Percentiles rank a stretch among this genome's conserved stretches.
phyloP scores from a whole-genome alignment of 1,140 invertebrate genomes.

The Cydia fagiglandana region DNA sequence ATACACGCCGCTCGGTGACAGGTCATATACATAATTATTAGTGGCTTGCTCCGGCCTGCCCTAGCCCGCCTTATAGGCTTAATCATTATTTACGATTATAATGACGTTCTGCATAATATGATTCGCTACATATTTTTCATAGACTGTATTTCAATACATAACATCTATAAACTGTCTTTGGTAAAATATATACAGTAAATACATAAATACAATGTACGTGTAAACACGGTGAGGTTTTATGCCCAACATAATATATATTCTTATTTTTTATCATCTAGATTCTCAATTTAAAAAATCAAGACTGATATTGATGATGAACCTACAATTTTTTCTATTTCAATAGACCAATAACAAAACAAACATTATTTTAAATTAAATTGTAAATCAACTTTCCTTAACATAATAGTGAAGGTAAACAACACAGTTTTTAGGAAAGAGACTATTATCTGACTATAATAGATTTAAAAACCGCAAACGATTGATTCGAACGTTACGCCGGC shows the following conservation, averaged over 20 bases:
- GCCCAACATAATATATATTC: no score
- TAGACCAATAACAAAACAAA: no score
- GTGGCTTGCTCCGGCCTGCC: background rate
- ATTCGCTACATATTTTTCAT: background rate
- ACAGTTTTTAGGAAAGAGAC: background rate
- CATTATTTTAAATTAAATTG: no score
- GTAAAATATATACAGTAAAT: no score
- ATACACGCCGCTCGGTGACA: background rate
- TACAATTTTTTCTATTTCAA: no score
- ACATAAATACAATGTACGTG: no score
- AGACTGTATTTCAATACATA: background rate
- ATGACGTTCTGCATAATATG: background rate
- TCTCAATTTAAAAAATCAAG: no score
- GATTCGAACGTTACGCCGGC: conserved; percentile 1
- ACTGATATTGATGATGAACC: no score
- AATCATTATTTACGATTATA: background rate
- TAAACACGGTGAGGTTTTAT: no score
- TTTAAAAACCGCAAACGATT: background rate
- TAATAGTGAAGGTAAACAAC: background rate
- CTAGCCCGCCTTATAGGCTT: conserved; percentile 1
- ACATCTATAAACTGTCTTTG: no score
- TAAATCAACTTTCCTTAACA: no score
- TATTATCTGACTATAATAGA: background rate
- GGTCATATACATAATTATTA: conserved; percentile 21
- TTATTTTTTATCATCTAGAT: no score